Evolutionary conservation across 2,888 invertebrate species (phyloP), one percentile per base, ranked within the genome.

Genomic region (Anagyrus pseudococci): DNA sequence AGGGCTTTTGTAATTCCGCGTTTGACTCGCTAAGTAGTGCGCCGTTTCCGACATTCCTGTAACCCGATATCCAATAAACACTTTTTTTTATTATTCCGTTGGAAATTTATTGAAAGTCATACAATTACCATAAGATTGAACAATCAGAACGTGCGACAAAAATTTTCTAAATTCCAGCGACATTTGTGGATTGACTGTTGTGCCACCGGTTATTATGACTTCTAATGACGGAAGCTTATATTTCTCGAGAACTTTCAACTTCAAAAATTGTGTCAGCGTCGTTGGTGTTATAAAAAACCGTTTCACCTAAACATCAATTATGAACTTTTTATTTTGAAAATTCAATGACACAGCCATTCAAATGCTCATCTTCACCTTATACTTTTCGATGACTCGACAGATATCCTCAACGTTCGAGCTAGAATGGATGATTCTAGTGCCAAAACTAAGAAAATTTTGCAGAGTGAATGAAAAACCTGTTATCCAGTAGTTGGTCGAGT

Each of bases 321-420:
- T 20, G 23, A 6, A 17, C n/a, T n/a, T 2, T 40, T 10, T 23
- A 15, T 22, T n/a, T 19, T 8, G 4, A 22, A 37, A 20, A 40
- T 4, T 7, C 1, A 33, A 49, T 10, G 1, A 20, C 13, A 2
- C 33, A n/a, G n/a, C n/a, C n/a, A n/a, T n/a, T n/a, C 10, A 10
- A 29, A 29, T 22, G 13, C 13, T 13, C 13, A 10, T 19, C 37
- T 43, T 0, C 68, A 76, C 78, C 70, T 76, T 72, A 49, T 70
- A 76, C 46, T 77, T 77, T 52, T 77, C 72, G 7, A 77, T 68
- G 1, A 76, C 57, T 60, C 65, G 48, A 20, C 74, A 75, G 1
- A 66, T 66, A 10, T 44, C 67, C 10, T 72, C 59, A 8, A 72
- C 73, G 0, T 70, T 67, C 54, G 71, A 74, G 4, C 67, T 57